Evolutionary conservation across 2,113 vertebrate species (phyloP).

Genomic region (Archocentrus centrarchus): DNA sequence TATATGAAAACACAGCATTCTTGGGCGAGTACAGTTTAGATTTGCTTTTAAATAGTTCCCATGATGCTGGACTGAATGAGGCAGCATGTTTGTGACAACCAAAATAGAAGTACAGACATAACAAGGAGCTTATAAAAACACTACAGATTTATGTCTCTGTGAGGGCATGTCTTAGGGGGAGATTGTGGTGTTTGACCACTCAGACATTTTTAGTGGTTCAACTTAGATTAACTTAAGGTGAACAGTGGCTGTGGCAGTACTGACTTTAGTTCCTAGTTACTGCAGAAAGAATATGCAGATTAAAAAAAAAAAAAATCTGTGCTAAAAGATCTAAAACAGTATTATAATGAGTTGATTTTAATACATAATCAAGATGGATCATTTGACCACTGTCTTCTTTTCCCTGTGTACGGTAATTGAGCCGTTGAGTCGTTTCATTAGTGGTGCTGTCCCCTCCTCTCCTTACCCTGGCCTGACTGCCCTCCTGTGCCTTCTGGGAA

Average conservation of each 20-base stretch:
- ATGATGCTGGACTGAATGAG: conserved; percentile 60
- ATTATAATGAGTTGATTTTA: conserved; percentile 1
- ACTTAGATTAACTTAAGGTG: conserved; percentile 54
- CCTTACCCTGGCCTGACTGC: conserved; percentile 58
- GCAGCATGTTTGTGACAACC: conserved; percentile 73
- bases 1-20: conserved; percentile 43
- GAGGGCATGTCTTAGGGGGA: conserved; percentile 57
- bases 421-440: conserved; percentile 52
- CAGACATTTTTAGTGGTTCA: conserved; percentile 44
- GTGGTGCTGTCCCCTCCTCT: conserved; percentile 65
- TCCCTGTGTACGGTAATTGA: conserved; percentile 40
- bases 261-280: conserved; percentile 4
- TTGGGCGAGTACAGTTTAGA: conserved; percentile 41
- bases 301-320: not conserved
- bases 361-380: not conserved
- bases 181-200: conserved; percentile 53
- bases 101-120: conserved; percentile 74
- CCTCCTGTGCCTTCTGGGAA: conserved; percentile 63
- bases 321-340: not conserved
- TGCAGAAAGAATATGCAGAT: not conserved
- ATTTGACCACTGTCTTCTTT: conserved; percentile 56
- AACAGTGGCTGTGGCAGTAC: conserved; percentile 12
- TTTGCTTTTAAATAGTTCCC: conserved; percentile 67
- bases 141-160: conserved; percentile 70
- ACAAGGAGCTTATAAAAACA: conserved; percentile 74